Evolutionary conservation across 2,888 invertebrate species (phyloP), one percentile per base, ranked within the genome.

Genomic region (Ditula angustiorana): DNA sequence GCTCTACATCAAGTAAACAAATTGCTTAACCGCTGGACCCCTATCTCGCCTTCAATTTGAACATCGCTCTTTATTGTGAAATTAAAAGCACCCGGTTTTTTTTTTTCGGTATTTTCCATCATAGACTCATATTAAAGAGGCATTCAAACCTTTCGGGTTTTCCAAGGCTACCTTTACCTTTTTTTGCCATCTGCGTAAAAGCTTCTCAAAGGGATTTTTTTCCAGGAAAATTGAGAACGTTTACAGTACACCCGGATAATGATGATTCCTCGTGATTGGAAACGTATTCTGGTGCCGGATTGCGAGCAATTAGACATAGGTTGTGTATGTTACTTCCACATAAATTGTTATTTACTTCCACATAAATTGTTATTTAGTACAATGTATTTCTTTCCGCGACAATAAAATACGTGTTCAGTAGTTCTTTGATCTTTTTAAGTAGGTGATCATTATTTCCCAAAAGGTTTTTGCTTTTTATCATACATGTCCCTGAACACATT

Each of bases 51-150:
- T 58, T 50, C 58, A 53, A 47, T 53, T 19, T 24, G 23, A 37
- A 21, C 53, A 47, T 46, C 58, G 33, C 52, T 46, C 64, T 37
- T 47, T 35, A 59, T 59, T 59, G 52, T 52, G 59, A 30, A 64
- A 64, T 64, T 59, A 53, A 53, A 53, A 59, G 59, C 57, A 26
- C 44, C 57, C 46, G 64, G 37, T 59, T 53, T 62, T 49, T 53
- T 62, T 49, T 53, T 58, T 58, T 58, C 46, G 46, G 35, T 35
- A 59, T 64, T 58, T 58, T 47, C 33, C 64, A 64, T 64, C 64
- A 64, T 64, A 64, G 64, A 64, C 64, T 64, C 64, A 53, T 64
- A 64, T 64, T 64, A 64, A 59, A 59, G 53, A 58, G 63, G 44
- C 35, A 64, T 64, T 53, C 58, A 59, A 64, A 64, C 59, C 64